Evolutionary conservation across 2,888 invertebrate species (phyloP).

Genomic region (Luperina nickerlii): DNA sequence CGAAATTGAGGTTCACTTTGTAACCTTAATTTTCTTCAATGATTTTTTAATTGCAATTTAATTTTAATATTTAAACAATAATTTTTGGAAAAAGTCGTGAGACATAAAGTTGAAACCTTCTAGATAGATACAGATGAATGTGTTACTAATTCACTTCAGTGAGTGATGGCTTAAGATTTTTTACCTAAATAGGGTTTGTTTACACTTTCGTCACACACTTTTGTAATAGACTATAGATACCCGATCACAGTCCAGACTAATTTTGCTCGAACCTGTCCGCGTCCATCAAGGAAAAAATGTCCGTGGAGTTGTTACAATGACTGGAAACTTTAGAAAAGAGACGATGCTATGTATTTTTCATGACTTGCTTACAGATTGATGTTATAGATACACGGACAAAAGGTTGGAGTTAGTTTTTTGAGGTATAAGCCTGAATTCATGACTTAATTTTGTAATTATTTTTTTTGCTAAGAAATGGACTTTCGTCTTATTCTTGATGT

Average conservation of each 20-base stretch:
- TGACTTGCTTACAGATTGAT: conserved; percentile 54
- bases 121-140: not conserved
- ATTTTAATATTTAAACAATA: not conserved
- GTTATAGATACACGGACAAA: conserved; percentile 46
- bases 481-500: not conserved
- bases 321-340: conserved; percentile 58
- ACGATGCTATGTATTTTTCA: conserved; percentile 62
- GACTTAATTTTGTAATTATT: conserved; percentile 29
- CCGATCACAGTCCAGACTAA: conserved; percentile 84
- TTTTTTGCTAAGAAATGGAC: conserved; percentile 4
- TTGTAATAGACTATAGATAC: conserved; percentile 34
- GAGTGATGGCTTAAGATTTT: not conserved
- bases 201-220: not conserved
- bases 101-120: not conserved
- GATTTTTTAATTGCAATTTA: no score
- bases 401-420: conserved; percentile 37
- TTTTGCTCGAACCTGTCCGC: conserved; percentile 88
- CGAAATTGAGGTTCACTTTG: not conserved
- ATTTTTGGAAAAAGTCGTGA: not conserved
- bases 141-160: not conserved
- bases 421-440: conserved; percentile 25
- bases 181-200: not conserved
- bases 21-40: not conserved
- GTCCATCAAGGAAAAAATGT: conserved; percentile 80
- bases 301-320: conserved; percentile 70